Evolutionary conservation across 2,113 vertebrate genomes (phyloP).

Genomic region (Heptranchias perlo): DNA sequence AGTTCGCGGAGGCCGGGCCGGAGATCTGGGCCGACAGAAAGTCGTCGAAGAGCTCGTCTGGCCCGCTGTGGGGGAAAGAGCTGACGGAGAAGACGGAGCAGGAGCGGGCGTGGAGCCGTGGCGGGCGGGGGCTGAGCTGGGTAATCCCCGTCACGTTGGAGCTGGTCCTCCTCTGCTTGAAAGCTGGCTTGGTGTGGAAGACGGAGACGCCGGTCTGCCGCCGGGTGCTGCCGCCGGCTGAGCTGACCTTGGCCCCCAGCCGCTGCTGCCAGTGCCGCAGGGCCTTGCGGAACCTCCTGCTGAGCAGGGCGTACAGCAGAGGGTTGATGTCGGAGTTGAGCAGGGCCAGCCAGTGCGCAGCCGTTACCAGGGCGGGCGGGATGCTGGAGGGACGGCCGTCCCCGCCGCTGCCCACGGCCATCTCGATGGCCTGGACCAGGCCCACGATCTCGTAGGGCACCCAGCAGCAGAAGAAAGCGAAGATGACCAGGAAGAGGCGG

Average conservation of each 20-base stretch:
- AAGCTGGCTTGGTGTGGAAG: neutral
- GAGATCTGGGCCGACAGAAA: neutral
- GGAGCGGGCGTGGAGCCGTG: neutral
- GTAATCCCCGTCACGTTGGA: slow-evolving; percentile 35
- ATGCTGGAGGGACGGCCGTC: slow-evolving; percentile 48
- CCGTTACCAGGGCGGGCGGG: slow-evolving; percentile 56
- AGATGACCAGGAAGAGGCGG: slow-evolving; percentile 63
- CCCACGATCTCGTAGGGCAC: slow-evolving; percentile 62
- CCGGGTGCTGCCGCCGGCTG: neutral
- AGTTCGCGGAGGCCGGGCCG: neutral
- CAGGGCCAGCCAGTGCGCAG: slow-evolving; percentile 65
- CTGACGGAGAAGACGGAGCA: slow-evolving; percentile 30
- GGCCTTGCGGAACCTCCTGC: slow-evolving; percentile 64
- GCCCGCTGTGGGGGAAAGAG: neutral
- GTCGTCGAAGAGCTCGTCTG: neutral
- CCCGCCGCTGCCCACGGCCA: slow-evolving; percentile 48
- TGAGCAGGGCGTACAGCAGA: slow-evolving; percentile 66
- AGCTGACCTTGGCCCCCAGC: slow-evolving; percentile 2
- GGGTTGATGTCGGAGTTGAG: slow-evolving; percentile 72
- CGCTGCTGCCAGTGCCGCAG: slow-evolving; percentile 46
- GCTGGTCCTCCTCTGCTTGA: slow-evolving; percentile 28
- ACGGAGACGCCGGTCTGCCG: neutral
- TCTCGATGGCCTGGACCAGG: slow-evolving; percentile 61
- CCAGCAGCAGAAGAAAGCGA: slow-evolving; percentile 68
- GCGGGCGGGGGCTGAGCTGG: slow-evolving; percentile 13